Evolutionary conservation across 2,888 invertebrate genomes (phyloP).

Genomic region (Drosophila rubida): DNA sequence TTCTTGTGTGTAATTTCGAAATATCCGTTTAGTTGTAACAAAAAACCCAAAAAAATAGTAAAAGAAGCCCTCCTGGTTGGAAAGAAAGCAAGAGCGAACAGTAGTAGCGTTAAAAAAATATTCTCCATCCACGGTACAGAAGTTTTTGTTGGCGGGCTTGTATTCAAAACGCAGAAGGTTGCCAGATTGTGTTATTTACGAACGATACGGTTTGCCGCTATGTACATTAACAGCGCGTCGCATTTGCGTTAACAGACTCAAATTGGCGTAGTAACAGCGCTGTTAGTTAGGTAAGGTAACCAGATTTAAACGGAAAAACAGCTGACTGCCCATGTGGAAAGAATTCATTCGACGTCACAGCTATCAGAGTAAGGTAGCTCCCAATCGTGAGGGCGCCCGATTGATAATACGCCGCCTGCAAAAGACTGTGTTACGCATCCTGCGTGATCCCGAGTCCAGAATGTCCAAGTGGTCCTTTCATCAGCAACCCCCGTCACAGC

Average conservation of each 20-base stretch:
- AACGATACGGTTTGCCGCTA: conserved; percentile 27
- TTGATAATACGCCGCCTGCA: conserved; percentile 61
- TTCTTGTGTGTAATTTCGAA: conserved; percentile 51
- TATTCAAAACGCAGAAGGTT: conserved; percentile 9
- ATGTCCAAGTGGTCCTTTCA: conserved; percentile 58
- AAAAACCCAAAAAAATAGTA: conserved; percentile 13
- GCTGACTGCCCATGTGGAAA: conserved; percentile 61
- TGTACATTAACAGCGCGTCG: conserved; percentile 42
- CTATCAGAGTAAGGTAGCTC: conserved; percentile 47
- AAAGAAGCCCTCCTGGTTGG: not conserved
- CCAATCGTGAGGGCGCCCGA: conserved; percentile 46
- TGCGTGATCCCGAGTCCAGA: conserved; percentile 54
- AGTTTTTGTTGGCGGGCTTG: conserved; percentile 21
- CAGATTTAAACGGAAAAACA: conserved; percentile 38
- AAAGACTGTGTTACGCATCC: conserved; percentile 48
- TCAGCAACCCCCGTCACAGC: conserved; percentile 5
- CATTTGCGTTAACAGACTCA: conserved; percentile 37
- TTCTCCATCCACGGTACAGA: not conserved
- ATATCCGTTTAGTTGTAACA: conserved; percentile 25
- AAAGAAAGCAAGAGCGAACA: not conserved
- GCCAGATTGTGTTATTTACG: conserved; percentile 21
- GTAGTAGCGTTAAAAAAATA: conserved; percentile 16
- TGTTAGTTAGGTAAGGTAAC: conserved; percentile 15
- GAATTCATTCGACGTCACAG: conserved; percentile 45
- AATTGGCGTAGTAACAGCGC: conserved; percentile 32